Conservation (phyloP, 30 jellyfish, hydroid and myxozoan genomes). For the Cassiopea andromeda region DNA sequence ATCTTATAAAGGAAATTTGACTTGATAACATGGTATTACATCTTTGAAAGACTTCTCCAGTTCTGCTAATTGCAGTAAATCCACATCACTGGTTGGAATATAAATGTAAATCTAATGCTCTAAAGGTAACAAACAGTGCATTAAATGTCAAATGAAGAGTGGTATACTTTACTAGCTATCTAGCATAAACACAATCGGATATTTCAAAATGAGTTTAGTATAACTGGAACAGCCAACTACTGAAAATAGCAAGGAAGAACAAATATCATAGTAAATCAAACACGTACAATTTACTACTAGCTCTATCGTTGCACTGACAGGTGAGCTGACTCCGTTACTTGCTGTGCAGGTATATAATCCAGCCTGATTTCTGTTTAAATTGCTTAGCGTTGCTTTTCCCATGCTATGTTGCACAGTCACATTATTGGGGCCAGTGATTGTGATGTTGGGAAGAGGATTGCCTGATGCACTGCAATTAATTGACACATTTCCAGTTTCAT, state of each 20-base stretch:
- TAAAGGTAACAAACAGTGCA: too few relatives aligned
- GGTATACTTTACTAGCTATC: too few relatives aligned
- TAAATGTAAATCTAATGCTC: too few relatives aligned
- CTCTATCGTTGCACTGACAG: conserved; percentile 7
- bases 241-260: background rate
- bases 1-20: too few relatives aligned
- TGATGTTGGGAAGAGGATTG: background rate
- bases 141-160: too few relatives aligned
- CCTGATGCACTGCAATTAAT: background rate
- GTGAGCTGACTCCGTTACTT: conserved; percentile 47
- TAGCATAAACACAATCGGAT: too few relatives aligned
- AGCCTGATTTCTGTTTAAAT: conserved; percentile 11
- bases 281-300: conserved; percentile 40
- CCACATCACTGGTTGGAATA: too few relatives aligned
- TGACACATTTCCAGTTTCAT: background rate
- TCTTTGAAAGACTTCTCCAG: too few relatives aligned
- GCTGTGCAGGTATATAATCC: conserved; percentile 49
- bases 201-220: background rate
- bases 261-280: background rate
- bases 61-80: too few relatives aligned
- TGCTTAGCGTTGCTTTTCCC: conserved; percentile 12
- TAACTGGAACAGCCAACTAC: background rate
- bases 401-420: background rate
- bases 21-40: too few relatives aligned
- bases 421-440: conserved; percentile 7